A percentile compares a stretch with the other conserved stretches of the same genome.
These are phyloP conservation scores for Centrocercus urophasianus DNA, from an alignment of 2,113 vertebrate species.

Conservation along the genomic window DNA sequence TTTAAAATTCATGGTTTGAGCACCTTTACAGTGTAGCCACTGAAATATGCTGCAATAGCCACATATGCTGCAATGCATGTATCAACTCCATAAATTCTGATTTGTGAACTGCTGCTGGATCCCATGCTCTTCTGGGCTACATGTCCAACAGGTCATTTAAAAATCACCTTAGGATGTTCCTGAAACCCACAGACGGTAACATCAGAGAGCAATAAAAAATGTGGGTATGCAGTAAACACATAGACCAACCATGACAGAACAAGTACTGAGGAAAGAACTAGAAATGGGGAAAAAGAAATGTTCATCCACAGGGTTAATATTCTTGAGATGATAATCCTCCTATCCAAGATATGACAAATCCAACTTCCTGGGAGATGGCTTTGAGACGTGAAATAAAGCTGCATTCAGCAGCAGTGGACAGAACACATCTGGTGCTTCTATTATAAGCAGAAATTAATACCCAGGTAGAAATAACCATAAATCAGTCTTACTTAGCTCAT, in stretches of 20 bases:
- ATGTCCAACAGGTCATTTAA: not conserved
- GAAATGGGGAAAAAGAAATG: not conserved
- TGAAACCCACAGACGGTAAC: not conserved
- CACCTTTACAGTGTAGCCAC: not conserved
- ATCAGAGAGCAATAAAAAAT: not conserved
- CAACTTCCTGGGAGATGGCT: constrained; percentile 48
- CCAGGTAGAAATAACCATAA: constrained; percentile 74
- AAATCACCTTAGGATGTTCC: not conserved
- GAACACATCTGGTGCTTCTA: constrained; percentile 35
- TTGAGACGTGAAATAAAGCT: constrained; percentile 47
- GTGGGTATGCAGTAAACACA: accelerated
- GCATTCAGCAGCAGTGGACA: constrained; percentile 26
- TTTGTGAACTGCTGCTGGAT: not conserved
- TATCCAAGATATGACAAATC: constrained; percentile 58
- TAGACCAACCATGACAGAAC: not conserved
- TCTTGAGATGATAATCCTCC: constrained; percentile 43
- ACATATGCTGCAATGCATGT: not conserved
- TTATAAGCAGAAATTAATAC: constrained; percentile 76
- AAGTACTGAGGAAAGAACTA: not conserved
- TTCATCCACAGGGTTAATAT: not conserved
- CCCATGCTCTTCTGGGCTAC: not conserved
- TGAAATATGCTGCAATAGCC: not conserved
- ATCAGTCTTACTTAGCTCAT: constrained; percentile 74
- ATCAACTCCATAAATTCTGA: not conserved
- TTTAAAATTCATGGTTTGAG: not conserved